Evolutionary conservation across 2,888 invertebrate species (phyloP), one percentile per base, ranked within the genome.

Genomic region (Ceratothoa steindachneri): DNA sequence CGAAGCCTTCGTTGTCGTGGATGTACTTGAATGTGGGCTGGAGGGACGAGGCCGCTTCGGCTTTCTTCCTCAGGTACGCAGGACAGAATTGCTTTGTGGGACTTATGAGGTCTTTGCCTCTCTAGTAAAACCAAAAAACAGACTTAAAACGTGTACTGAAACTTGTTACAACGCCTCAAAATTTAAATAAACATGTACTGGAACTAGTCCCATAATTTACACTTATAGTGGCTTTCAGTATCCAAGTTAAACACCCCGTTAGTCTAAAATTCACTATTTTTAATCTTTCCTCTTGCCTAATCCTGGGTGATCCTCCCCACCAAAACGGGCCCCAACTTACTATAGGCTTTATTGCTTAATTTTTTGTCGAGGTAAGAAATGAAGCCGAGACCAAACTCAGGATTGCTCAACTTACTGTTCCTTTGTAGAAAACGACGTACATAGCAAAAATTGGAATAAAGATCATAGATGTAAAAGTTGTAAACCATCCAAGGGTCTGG

Each of bases 401-500:
- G n/a, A n/a, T n/a, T n/a, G n/a, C n/a, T 60, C 19, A n/a, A 1
- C 3, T 1, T 24, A n/a, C 60, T 24, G n/a, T 60, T 60, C 60
- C 27, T 22, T 3, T 60, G 12, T 2, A 67, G 41, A 3, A 68
- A 51, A 70, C 12, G 22, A 52, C 69, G 9, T 28, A 71, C 27
- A 67, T 4, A 7, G 72, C 77, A 0, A 72, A 72, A 19, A 69
- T 7, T n/a, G 75, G 75, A 2, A 75, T 65, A 31, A 52, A 22
- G 1, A 69, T 29, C 28, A 72, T 64, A 22, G 75, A 69, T 2
- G 53, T 28, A 69, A 69, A 51, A 53, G 67, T 60, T 24, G 72
- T 66, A 41, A 75, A 53, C 75, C 75, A 75, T 22, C 75, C 75
- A 4, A 75, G 72, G 7, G 69, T 67, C 30, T 75, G 75, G n/a